These are phyloP conservation scores for Lithodes maja DNA, from an alignment of 2,888 invertebrate species.

Conservation along the genomic window DNA sequence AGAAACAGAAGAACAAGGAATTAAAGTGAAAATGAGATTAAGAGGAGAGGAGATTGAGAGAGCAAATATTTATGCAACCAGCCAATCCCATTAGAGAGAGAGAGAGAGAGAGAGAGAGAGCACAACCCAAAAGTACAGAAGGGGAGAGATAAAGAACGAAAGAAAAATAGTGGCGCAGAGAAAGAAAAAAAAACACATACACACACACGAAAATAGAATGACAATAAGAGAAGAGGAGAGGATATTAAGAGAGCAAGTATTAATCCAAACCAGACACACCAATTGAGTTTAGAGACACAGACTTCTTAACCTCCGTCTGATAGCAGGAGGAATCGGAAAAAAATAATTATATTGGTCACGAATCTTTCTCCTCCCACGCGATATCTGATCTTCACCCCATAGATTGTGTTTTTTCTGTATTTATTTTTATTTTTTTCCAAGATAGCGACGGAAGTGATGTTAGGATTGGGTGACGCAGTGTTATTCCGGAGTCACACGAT, in stretches of 20 bases:
- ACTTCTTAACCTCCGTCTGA: background rate
- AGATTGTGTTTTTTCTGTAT: background rate
- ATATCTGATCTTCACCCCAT: background rate
- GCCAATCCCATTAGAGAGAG: no score
- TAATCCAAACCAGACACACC: no score
- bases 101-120: background rate
- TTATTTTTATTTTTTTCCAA: background rate
- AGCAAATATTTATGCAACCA: no score
- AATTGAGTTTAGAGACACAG: no score
- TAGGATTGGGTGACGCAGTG: background rate
- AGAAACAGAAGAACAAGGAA: background rate
- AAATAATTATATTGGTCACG: background rate
- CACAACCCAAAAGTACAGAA: background rate
- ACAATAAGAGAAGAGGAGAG: no score
- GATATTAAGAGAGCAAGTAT: no score
- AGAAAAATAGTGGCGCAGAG: background rate
- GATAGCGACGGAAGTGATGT: background rate
- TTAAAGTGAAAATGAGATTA: background rate
- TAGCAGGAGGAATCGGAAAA: background rate
- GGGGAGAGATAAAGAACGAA: background rate
- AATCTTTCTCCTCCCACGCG: background rate
- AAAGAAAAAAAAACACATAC: no score
- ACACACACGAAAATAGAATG: no score
- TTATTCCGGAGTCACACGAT: background rate
- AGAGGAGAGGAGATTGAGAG: background rate